Evolutionary conservation across 2,113 vertebrate genomes (phyloP), one percentile per base, ranked within the genome.

Genomic region (Brachypteracias leptosomus): DNA sequence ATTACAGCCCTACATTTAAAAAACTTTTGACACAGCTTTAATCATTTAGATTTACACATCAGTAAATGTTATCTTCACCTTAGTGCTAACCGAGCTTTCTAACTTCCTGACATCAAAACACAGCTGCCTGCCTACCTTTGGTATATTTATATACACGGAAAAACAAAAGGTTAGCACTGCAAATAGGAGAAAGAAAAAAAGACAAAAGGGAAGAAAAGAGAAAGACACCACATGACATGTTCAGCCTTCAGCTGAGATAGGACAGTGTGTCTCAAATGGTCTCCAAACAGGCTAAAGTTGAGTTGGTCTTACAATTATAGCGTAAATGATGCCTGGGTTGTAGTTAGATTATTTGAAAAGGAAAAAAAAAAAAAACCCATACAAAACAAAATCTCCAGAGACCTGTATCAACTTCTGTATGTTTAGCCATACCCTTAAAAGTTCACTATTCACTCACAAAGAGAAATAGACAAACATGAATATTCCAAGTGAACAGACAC

Each of bases 391-490:
- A 97, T 95, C 91, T 95, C 84, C 96, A 97, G 97, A 97, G 93
- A 97, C 95, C 95, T 98, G 95, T 96, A 97, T 97, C 96, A 91
- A 96, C 85, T 97, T 97, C 97, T 97, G 92, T 98, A 91, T 94
- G 95, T 97, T 97, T 97, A 94, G 95, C 85, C 94, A 95, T 93
- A 93, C 94, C 93, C 96, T 98, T 97, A 97, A 86, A 97, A 93
- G 95, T 97, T 93, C 79, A 96, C 80, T 91, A 91, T 86, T 94
- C 93, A 93, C 71, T 98, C 99, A 99, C 95, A 99, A 96, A 91
- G 99, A 99, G 93, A 99, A 99, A 98, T 99, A 99, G 95, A 99
- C 98, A 98, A 99, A 99, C 99, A 99, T 99, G 97, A 99, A 99
- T 96, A 99, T 97, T 80, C 99, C 99, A 97, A 99, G 90, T 4